These are phyloP conservation scores for Sitobion miscanthi DNA, from an alignment of 1,140 invertebrate species.

Conservation along the genomic window DNA sequence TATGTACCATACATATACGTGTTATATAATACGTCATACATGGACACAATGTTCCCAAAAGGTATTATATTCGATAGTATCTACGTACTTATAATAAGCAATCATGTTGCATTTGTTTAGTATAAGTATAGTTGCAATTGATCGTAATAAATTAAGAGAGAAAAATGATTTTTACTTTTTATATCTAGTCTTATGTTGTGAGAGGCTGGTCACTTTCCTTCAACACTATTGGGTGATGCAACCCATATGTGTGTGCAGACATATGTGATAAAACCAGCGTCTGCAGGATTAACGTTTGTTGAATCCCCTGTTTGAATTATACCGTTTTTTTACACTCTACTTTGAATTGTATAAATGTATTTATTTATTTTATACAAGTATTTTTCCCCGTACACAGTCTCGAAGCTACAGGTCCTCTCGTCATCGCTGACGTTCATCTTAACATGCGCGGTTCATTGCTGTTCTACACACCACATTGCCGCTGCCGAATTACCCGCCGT, in stretches of 20 bases:
- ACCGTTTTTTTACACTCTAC: neutral
- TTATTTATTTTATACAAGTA: neutral
- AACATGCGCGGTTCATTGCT: constrained; percentile 15
- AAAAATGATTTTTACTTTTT: neutral
- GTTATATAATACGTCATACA: neutral
- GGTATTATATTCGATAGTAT: neutral
- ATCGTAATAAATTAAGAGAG: neutral
- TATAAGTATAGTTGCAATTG: neutral
- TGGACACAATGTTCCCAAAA: neutral
- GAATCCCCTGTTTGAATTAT: neutral
- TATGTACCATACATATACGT: neutral
- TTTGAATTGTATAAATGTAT: neutral
- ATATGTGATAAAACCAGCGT: constrained; percentile 28
- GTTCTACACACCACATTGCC: neutral
- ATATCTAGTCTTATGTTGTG: neutral
- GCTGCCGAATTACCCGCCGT: neutral
- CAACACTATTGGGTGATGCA: neutral
- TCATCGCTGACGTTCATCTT: neutral
- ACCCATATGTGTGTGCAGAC: neutral
- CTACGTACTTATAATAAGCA: neutral
- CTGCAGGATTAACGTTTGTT: constrained; percentile 25
- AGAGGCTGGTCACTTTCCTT: neutral
- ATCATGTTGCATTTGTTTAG: neutral
- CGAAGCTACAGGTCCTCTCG: neutral
- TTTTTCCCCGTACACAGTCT: neutral